Base-by-base conservation (phyloP, 2,797 vertebrate genomes). In the Hephaestus fuliginosus region DNA sequence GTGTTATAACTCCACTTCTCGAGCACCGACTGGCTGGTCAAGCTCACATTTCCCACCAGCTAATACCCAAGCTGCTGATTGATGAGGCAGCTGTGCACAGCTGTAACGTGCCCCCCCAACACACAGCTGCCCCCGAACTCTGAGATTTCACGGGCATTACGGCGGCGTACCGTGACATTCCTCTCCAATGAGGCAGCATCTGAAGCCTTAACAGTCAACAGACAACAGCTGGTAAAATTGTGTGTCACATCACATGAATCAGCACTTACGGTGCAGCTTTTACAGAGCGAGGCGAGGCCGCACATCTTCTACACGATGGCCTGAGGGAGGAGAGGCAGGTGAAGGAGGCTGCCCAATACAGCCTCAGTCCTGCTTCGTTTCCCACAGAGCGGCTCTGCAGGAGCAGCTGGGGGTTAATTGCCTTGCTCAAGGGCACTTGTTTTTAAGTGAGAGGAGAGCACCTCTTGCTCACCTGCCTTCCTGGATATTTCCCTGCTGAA, bases 41-140 rank as follows among this genome's bases (percentile, higher is more conserved):
- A 30, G 57, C 25, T 0, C 20, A 73, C 20, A 51, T 78, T 87
- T 88, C 82, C 82, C 83, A 91, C 56, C 85, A 81, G 56, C 80
- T 73, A 46, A 67, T 44, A 39, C 44, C 22, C 65, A 10, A 36
- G 46, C 25, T 60, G 2, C 15, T 87, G 92, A 93, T 56, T 77
- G 88, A 93, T 46, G 66, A 70, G 63, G 67, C 92, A 91, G 91
- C 89, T 92, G 90, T 91, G 76, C 86, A 75, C 86, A 91, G 81
- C 86, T 91, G 90, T 58, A 33, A 36, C 33, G 7, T 36, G 33
- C 33, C 33, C 33, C 33, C 33, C 33, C 7, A 36, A 36, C 33
- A 36, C 33, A 36, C 33, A 36, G 33, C 33, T 36, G 33, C 33
- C 69, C 41, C 49, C 61, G 8, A 18, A 72, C 70, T 20, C 30